Base-by-base conservation (phyloP, 1,140 invertebrate species). In the Drosophila sturtevanti region DNA sequence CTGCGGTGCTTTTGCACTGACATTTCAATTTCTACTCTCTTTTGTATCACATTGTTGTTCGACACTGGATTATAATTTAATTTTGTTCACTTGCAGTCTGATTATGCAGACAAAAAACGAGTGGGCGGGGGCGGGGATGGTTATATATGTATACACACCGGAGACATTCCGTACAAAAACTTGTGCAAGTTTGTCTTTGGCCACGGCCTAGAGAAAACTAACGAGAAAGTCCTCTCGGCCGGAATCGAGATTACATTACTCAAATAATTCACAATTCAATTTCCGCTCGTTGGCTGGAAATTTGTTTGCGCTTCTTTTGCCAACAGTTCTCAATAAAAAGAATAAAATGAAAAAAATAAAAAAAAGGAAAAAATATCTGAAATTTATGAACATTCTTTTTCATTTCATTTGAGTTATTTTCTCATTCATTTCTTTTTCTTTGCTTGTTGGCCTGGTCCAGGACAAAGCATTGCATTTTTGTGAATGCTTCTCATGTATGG, bases 221-320 rank as follows among this genome's bases (percentile, higher is more conserved):
- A 79, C 62, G 54, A 51, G 31, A 59, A 61, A 78, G 67, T 81
- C 67, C 56, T 48, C 31, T 76, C 62, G 65, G 79, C 82, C 79
- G 82, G 75, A 84, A 89, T 86, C 68, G 63, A 44, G 68, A 72
- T 63, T 71, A 79, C 62, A 87, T 65, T 87, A 59, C 79, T 82
- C 79, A 76, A 79, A 86, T 89, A 87, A 82, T 82, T 87, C 82
- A 86, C 79, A 86, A 86, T 86, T 86, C 82, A 86, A 86, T 86
- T 86, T 86, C 82, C 82, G 82, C 66, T 55, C 60, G 77, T 78
- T 81, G 75, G 64, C 65, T 56, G 72, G 72, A 76, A 89, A 86
- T 86, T 86, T 86, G 82, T 81, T 86, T 86, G 77, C 64, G 51
- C 51, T 24, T 35, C 48, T 44, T 64, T 11, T 35, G 35, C 48